Evolutionary conservation across 2,797 vertebrate genomes (phyloP), one percentile per base, ranked within the genome.

Genomic region (Bucorvus abyssinicus): DNA sequence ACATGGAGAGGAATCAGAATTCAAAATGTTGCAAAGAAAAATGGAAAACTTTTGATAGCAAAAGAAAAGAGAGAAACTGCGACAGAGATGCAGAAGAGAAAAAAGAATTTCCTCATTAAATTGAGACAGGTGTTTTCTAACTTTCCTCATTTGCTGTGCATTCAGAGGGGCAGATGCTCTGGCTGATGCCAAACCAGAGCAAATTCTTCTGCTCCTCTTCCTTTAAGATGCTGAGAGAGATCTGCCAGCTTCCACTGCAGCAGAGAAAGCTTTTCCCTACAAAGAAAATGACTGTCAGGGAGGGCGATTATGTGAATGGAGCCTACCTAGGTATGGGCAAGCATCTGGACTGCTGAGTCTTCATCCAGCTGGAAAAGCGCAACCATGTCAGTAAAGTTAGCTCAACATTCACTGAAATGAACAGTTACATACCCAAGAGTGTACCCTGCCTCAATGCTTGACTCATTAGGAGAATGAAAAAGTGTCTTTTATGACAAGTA

Each of bases 401-500:
- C 16, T 19, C 59, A 77, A 5, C 11, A 45, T 61, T 80, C 53
- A 50, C 24, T 47, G 53, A 92, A 87, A 68, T 50, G 7, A 85
- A 44, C 19, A 68, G 15, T 30, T 70, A 32, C 9, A 30, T 9
- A n/a, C 44, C 2, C 0, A 0, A 38, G 22, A 59, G 27, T 24
- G 6, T 61, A 32, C 11, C 18, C 29, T 87, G 11, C 23, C 60
- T 42, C 30, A 82, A 17, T 24, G 16, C 36, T 77, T 78, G 27
- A 68, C 32, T 80, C 32, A 47, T 70, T 30, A 75, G 24, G 18
- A 85, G 69, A 94, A 53, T 19, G 24, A 71, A 61, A 55, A 52
- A 34, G 3, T 68, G 6, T 2, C 9, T 38, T 34, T 82, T 52
- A 56, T 63, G 67, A 44, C 52, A 89, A 74, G 15, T 13, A 47